phyloP scores from a whole-genome alignment of 2,113 vertebrate species.

The Struthio camelus region DNA sequence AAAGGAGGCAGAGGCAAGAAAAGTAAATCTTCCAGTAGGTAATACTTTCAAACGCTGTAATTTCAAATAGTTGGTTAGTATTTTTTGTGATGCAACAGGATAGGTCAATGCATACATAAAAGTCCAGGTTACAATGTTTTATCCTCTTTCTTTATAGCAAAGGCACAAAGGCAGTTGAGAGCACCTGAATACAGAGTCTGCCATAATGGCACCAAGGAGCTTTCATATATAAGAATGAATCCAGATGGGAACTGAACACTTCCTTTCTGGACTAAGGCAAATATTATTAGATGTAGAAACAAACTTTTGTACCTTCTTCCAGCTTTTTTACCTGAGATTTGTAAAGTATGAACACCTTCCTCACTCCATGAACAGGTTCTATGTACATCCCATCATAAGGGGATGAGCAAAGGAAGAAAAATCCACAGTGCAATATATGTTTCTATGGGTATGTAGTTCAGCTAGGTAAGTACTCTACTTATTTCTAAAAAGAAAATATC shows the following conservation, averaged over 20 bases:
- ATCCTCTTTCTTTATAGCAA: background rate
- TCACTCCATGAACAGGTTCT: background rate
- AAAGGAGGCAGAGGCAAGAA: background rate
- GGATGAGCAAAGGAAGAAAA: background rate
- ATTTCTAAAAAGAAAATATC: background rate
- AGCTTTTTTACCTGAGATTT: background rate
- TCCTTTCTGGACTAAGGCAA: background rate
- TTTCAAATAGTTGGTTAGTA: background rate
- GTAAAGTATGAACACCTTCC: background rate
- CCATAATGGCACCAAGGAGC: background rate
- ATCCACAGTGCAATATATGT: background rate
- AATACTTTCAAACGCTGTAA: background rate
- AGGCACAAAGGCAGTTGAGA: background rate
- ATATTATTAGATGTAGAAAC: background rate
- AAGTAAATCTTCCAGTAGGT: background rate
- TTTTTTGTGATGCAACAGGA: background rate
- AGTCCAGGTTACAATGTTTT: background rate
- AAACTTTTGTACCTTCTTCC: background rate
- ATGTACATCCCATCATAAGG: background rate
- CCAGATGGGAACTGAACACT: background rate
- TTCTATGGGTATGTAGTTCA: background rate
- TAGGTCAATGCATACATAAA: background rate
- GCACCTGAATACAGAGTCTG: background rate
- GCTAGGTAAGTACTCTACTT: background rate
- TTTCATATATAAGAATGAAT: background rate